A percentile compares a stretch with the other conserved stretches of the same genome.
Conservation (phyloP, 2,797 vertebrate species). For the Hyperoplus immaculatus region DNA sequence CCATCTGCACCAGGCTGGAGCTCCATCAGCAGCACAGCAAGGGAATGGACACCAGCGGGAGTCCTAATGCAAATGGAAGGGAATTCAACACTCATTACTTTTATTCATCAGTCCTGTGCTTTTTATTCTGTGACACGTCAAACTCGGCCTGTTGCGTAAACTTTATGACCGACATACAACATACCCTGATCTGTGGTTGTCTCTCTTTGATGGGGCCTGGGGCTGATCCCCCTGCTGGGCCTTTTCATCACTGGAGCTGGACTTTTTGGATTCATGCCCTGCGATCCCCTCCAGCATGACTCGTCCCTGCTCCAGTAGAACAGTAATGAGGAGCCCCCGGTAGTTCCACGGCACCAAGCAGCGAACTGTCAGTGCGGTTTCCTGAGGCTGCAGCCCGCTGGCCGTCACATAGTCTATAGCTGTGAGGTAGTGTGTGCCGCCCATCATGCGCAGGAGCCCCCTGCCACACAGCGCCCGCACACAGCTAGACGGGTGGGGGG, state of each 20-base stretch:
- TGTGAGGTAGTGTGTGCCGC: slow-evolving; percentile 87
- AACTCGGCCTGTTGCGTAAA: not conserved
- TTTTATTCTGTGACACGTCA: slow-evolving; percentile 3
- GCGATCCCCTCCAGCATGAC: slow-evolving; percentile 86
- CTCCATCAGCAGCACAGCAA: slow-evolving; percentile 90
- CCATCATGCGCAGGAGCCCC: slow-evolving; percentile 90
- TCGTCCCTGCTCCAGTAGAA: slow-evolving; percentile 93
- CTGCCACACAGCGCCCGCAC: slow-evolving; percentile 94
- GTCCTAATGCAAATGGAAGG: slow-evolving; percentile 77
- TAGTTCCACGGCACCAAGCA: slow-evolving; percentile 96
- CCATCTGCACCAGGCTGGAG: slow-evolving; percentile 86
- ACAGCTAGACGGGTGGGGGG: slow-evolving; percentile 91
- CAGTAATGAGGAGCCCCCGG: slow-evolving; percentile 90
- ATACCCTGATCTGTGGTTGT: slow-evolving; percentile 83
- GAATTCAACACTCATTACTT: not conserved
- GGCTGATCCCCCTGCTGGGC: slow-evolving; percentile 32
- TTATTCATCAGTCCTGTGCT: not conserved
- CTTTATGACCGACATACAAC: slow-evolving; percentile 5
- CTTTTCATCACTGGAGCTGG: slow-evolving; percentile 37
- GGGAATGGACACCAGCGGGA: slow-evolving; percentile 88
- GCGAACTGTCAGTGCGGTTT: slow-evolving; percentile 89
- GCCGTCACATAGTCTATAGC: slow-evolving; percentile 95
- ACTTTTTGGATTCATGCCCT: slow-evolving; percentile 33
- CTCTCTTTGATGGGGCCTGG: slow-evolving; percentile 53
- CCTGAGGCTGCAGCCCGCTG: slow-evolving; percentile 89